phyloP scores from a whole-genome alignment of 92 coral and sea anemone species.

The Epizoanthus ramosus region DNA sequence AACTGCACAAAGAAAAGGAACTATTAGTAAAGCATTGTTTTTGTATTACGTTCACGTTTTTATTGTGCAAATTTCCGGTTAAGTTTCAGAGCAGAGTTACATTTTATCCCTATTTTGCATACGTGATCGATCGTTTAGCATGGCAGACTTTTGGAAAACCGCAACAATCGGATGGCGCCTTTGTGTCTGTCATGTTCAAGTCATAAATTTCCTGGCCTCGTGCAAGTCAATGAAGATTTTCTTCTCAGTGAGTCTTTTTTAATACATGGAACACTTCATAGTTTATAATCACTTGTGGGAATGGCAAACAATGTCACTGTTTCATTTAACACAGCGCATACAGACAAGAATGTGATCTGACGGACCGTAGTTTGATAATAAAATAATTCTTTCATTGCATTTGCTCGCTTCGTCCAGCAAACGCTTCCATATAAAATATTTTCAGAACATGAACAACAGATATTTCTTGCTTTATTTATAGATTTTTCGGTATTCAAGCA shows the following conservation, averaged over 20 bases:
- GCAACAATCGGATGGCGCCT: neutral
- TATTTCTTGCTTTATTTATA: constrained; percentile 12
- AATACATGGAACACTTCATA: constrained; percentile 18
- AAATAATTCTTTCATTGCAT: constrained; percentile 3
- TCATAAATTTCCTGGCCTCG: constrained; percentile 18
- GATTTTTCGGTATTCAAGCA: constrained; percentile 17
- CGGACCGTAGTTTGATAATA: neutral
- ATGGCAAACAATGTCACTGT: constrained; percentile 11
- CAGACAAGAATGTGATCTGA: neutral
- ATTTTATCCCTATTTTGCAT: constrained; percentile 4
- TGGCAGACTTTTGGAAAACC: neutral
- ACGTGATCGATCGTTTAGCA: neutral
- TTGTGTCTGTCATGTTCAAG: neutral
- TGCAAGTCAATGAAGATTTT: constrained; percentile 21
- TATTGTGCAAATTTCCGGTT: neutral
- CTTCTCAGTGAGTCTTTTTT: constrained; percentile 24
- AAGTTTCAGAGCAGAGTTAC: neutral
- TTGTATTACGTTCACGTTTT: constrained; percentile 1
- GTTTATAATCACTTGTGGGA: constrained; percentile 12
- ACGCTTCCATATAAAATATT: constrained; percentile 11
- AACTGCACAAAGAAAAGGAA: constrained; percentile 23
- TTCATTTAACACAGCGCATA: constrained; percentile 6
- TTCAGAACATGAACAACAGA: constrained; percentile 17
- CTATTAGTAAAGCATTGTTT: constrained; percentile 1
- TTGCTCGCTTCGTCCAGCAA: constrained; percentile 9